These are phyloP conservation scores for Parapsyche elsis DNA, from an alignment of 1,140 invertebrate genomes.

Conservation along the genomic window DNA sequence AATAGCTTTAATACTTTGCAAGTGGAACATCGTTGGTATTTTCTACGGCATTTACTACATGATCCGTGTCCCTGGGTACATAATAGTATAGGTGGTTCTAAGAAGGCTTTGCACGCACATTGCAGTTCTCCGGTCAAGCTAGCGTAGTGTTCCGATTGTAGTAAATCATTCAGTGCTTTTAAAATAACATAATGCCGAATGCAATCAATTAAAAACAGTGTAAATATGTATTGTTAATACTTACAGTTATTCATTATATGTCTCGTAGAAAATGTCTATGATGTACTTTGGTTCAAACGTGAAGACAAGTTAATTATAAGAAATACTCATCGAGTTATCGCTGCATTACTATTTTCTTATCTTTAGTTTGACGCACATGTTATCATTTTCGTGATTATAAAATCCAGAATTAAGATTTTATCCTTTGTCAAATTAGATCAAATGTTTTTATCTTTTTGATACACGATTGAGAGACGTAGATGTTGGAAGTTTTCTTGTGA, in stretches of 20 bases:
- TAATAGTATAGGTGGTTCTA: slow-evolving; percentile 64
- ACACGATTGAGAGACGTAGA: too few species aligned
- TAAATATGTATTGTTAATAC: not conserved
- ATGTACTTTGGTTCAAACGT: too few species aligned
- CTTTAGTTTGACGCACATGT: not conserved
- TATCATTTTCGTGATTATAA: not conserved
- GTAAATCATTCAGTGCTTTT: slow-evolving; percentile 20
- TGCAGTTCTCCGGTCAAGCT: slow-evolving; percentile 65
- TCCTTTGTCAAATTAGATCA: not conserved
- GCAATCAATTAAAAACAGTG: not conserved
- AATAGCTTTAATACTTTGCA: slow-evolving; percentile 59
- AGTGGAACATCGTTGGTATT: slow-evolving; percentile 59
- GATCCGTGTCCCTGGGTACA: slow-evolving; percentile 65
- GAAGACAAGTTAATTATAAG: too few species aligned
- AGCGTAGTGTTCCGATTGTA: slow-evolving; percentile 63
- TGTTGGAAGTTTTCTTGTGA: too few species aligned
- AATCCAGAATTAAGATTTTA: not conserved
- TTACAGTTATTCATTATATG: slow-evolving; percentile 29
- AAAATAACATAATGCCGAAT: not conserved
- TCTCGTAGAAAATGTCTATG: too few species aligned
- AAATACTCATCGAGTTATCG: too few species aligned
- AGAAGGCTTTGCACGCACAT: slow-evolving; percentile 63
- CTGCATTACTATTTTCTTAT: too few species aligned
- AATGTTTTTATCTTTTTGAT: too few species aligned
- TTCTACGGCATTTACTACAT: slow-evolving; percentile 59